Evolutionary conservation across 2,888 invertebrate species (phyloP).

Genomic region (Onchidella celtica): DNA sequence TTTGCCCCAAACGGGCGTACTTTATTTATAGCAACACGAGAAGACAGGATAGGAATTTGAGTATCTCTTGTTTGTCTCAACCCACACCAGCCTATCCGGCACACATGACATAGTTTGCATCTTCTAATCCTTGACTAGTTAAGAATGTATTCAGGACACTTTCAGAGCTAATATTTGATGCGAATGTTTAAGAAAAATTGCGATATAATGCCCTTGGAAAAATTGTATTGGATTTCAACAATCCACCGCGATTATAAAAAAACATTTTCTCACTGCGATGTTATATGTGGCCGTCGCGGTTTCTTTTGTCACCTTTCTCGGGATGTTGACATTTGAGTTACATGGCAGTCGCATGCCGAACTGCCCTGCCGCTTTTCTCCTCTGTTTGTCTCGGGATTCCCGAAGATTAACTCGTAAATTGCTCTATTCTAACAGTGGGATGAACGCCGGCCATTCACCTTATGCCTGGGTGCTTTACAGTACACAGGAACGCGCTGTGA

Average conservation of each 20-base stretch:
- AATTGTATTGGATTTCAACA: no score
- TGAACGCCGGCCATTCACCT: not conserved
- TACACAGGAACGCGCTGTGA: not conserved
- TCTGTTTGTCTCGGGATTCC: not conserved
- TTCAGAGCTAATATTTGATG: no score
- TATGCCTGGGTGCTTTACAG: not conserved
- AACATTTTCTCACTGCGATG: not conserved
- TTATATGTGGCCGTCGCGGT: not conserved
- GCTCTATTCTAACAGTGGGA: not conserved
- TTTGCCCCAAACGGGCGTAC: no score
- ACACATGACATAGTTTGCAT: no score
- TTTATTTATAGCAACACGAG: no score
- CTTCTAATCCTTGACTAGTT: no score
- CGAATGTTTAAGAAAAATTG: no score
- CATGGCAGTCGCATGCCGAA: not conserved
- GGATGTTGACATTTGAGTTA: not conserved
- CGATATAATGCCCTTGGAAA: no score
- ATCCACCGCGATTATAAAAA: not conserved
- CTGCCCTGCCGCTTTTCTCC: not conserved
- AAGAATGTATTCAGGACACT: no score
- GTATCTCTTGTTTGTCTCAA: no score
- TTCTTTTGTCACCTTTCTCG: not conserved
- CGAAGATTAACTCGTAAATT: not conserved
- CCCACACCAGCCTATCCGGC: no score
- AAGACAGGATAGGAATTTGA: no score